phyloP scores from a whole-genome alignment of 2,888 invertebrate species.

The Scaptomyza polygonia region DNA sequence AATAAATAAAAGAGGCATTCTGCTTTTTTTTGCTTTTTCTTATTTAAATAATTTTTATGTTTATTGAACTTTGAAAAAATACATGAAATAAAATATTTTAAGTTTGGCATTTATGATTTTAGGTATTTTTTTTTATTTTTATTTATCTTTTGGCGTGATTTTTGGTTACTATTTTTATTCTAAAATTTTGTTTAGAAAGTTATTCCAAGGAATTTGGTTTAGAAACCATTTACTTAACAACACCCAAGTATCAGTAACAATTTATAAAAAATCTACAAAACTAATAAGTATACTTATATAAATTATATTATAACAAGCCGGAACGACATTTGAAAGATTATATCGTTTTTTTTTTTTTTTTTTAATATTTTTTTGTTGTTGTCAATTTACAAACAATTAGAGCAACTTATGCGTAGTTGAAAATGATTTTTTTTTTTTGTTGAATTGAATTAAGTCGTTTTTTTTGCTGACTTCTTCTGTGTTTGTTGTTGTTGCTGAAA shows the following conservation, averaged over 20 bases:
- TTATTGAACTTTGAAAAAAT: too few species aligned
- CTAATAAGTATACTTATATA: conserved; percentile 12
- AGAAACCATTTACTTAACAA: too few species aligned
- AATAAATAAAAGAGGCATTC: too few species aligned
- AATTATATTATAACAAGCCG: conserved; percentile 20
- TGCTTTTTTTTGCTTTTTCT: too few species aligned
- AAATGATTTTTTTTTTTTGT: conserved; percentile 16
- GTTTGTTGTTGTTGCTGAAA: conserved; percentile 29
- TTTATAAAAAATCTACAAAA: conserved; percentile 20
- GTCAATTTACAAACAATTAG: conserved; percentile 68
- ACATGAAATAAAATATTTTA: too few species aligned
- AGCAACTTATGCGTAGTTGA: conserved; percentile 61
- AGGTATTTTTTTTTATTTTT: too few species aligned
- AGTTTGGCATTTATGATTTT: too few species aligned
- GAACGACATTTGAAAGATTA: conserved; percentile 24
- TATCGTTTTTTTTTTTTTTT: too few species aligned
- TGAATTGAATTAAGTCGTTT: conserved; percentile 45
- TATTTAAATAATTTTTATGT: too few species aligned
- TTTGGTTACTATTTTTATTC: too few species aligned
- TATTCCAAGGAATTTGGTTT: not conserved
- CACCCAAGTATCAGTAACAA: not conserved
- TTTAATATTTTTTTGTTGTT: conserved; percentile 12
- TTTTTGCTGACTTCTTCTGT: conserved; percentile 11
- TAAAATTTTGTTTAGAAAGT: too few species aligned
- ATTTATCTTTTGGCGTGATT: too few species aligned